These are phyloP conservation scores for Drosophila picticornis DNA, from an alignment of 2,888 invertebrate genomes.

Conservation along the genomic window DNA sequence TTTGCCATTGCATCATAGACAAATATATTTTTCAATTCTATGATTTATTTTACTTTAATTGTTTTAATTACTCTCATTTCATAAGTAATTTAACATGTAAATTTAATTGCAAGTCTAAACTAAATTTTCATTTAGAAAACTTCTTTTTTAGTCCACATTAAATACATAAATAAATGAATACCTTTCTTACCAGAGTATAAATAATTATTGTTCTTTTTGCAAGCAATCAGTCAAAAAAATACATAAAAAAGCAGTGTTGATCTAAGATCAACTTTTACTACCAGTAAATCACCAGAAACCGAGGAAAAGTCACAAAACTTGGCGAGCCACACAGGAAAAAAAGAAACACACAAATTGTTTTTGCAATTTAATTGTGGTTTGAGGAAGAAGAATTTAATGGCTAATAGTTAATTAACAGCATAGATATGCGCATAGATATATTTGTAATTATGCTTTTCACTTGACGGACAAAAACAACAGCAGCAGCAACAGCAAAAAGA, in stretches of 20 bases:
- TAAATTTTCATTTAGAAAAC: not conserved
- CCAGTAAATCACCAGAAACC: not conserved
- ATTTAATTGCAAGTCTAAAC: not conserved
- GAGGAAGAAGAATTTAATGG: slow-evolving; percentile 26
- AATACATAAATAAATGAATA: not conserved
- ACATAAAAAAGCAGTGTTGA: not conserved
- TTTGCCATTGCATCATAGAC: not conserved
- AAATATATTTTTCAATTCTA: fast-evolving
- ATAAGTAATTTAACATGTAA: too few relatives aligned
- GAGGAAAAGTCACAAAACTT: slow-evolving; percentile 9
- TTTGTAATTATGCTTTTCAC: slow-evolving; percentile 58
- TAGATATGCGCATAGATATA: slow-evolving; percentile 48
- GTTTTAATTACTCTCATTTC: not conserved
- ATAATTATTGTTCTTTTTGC: not conserved
- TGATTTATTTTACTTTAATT: not conserved
- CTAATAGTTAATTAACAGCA: slow-evolving; percentile 45
- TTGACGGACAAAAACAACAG: slow-evolving; percentile 21
- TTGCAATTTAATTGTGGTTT: slow-evolving; percentile 6
- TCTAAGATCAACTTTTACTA: not conserved
- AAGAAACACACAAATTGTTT: too few relatives aligned
- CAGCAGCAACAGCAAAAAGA: not conserved
- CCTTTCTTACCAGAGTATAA: not conserved
- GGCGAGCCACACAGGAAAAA: not conserved
- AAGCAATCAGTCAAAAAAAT: not conserved
- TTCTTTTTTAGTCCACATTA: not conserved